phyloP scores from a whole-genome alignment of 1,140 invertebrate genomes.

The Platyscapa corneri region DNA sequence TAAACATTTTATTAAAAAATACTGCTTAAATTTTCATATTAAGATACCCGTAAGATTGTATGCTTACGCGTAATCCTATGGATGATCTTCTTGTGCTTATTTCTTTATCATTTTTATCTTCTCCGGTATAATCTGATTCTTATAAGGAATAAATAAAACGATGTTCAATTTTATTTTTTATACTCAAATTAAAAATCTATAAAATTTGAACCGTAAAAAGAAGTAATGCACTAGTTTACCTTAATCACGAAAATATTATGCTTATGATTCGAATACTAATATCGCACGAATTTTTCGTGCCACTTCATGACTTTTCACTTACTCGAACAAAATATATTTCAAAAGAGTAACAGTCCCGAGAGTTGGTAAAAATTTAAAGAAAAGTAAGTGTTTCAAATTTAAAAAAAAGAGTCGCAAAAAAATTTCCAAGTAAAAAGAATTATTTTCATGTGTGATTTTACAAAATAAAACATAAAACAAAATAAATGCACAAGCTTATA shows the following conservation, averaged over 20 bases:
- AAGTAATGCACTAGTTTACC: too few species aligned
- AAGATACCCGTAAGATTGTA: neutral
- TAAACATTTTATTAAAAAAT: neutral
- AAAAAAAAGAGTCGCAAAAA: neutral
- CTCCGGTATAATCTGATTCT: neutral
- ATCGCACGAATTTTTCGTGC: too few species aligned
- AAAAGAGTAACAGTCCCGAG: too few species aligned
- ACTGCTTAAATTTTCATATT: neutral
- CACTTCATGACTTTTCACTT: too few species aligned
- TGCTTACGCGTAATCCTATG: neutral
- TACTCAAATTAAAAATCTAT: neutral
- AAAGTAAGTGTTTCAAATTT: too few species aligned
- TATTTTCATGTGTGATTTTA: neutral
- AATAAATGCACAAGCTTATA: neutral
- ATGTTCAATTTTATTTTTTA: neutral
- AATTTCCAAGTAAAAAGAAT: neutral
- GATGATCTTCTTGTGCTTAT: neutral
- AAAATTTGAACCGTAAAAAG: neutral
- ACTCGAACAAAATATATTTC: too few species aligned
- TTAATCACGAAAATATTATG: too few species aligned
- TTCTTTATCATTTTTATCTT: neutral
- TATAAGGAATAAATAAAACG: neutral
- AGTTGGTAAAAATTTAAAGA: too few species aligned
- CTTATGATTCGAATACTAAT: too few species aligned
- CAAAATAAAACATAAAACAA: neutral